Evolutionary conservation across 2,113 vertebrate genomes (phyloP).

Genomic region (Tylochromis polylepis): DNA sequence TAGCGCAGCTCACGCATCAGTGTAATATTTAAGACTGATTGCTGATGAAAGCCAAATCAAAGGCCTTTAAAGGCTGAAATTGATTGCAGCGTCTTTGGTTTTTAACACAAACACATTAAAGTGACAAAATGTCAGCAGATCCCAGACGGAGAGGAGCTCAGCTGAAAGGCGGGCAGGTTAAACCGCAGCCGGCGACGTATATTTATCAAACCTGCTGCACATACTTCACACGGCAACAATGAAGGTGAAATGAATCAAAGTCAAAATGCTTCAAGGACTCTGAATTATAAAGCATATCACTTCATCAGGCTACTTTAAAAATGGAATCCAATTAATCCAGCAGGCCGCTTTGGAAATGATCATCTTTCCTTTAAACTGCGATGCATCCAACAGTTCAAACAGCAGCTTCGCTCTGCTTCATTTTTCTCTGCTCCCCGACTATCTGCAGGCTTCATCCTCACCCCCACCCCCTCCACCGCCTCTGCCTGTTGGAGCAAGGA

Average conservation of each 20-base stretch:
- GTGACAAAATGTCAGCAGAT: background rate
- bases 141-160: background rate
- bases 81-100: background rate
- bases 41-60: background rate
- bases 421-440: constrained; percentile 33
- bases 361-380: constrained; percentile 30
- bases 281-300: constrained; percentile 31
- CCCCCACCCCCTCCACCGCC: background rate
- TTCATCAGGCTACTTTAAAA: constrained; percentile 43
- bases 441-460: constrained; percentile 38
- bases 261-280: constrained; percentile 40
- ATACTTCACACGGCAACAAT: constrained; percentile 30
- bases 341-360: constrained; percentile 23
- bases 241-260: constrained; percentile 43
- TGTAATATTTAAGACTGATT: background rate
- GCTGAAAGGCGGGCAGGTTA: constrained; percentile 5
- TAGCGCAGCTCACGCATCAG: background rate
- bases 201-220: constrained; percentile 38
- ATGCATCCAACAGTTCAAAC: constrained; percentile 31
- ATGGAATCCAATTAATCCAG: constrained; percentile 46
- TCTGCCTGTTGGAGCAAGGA: constrained; percentile 55
- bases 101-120: constrained; percentile 1
- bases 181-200: constrained; percentile 13
- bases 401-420: constrained; percentile 2
- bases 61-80: background rate